Evolutionary conservation across 2,888 invertebrate genomes (phyloP).

Genomic region (Pristionchus exspectatus): DNA sequence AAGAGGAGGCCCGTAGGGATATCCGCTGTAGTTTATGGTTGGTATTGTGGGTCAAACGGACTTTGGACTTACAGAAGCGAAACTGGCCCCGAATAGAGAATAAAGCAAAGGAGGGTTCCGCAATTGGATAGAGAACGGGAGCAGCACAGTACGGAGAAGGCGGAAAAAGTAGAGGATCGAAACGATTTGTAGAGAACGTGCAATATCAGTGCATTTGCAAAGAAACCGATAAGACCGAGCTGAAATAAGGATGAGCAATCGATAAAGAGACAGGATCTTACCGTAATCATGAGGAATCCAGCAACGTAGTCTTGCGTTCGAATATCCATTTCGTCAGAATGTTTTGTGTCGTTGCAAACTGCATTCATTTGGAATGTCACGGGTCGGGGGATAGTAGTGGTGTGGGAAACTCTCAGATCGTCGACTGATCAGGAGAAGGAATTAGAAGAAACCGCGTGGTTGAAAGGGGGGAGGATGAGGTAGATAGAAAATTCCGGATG

Average conservation of each 20-base stretch:
- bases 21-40: background rate
- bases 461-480: background rate
- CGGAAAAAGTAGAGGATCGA: background rate
- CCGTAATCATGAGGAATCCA: slow-evolving; percentile 26
- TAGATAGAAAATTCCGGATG: background rate
- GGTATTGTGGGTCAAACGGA: background rate
- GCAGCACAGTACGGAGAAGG: slow-evolving; percentile 43
- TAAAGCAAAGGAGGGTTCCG: slow-evolving; percentile 49
- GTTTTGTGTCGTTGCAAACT: background rate
- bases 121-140: slow-evolving; percentile 23
- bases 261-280: background rate
- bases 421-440: background rate
- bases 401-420: background rate
- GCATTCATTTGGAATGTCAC: slow-evolving; percentile 1
- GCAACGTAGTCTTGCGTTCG: slow-evolving; percentile 42
- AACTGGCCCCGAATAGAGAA: slow-evolving; percentile 47
- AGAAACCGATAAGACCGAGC: slow-evolving; percentile 29
- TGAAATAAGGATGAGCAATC: background rate
- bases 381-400: background rate
- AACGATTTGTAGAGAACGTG: slow-evolving; percentile 8
- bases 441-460: slow-evolving; percentile 8
- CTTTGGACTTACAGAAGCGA: slow-evolving; percentile 17
- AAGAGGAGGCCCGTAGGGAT: slow-evolving; percentile 1
- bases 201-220: slow-evolving; percentile 1
- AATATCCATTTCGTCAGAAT: slow-evolving; percentile 22